These are phyloP conservation scores for Drosophila kepulauana DNA, from an alignment of 1,140 invertebrate genomes.

Conservation along the genomic window DNA sequence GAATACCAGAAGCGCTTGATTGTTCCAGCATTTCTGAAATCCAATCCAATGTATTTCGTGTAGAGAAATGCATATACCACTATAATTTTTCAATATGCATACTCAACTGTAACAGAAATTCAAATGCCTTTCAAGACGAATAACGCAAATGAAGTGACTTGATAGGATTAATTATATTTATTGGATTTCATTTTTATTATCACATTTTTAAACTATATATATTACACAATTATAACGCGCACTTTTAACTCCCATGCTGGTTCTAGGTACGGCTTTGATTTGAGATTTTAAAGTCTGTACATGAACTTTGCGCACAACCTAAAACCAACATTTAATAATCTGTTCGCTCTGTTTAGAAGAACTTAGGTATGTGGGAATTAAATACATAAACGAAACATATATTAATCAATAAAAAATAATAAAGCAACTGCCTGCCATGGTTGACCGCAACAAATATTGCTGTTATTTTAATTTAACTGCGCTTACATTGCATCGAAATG, in stretches of 20 bases:
- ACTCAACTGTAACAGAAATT: too few relatives aligned
- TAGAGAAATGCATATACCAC: conserved; percentile 34
- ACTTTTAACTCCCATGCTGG: conserved; percentile 12
- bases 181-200: conserved; percentile 37
- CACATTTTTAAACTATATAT: conserved; percentile 67
- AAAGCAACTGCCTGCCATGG: conserved; percentile 35
- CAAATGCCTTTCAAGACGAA: neutral
- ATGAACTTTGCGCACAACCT: conserved; percentile 10
- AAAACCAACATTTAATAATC: conserved; percentile 6
- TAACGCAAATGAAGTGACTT: neutral
- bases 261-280: conserved; percentile 21
- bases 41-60: conserved; percentile 83
- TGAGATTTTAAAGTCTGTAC: conserved; percentile 28
- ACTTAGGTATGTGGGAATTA: conserved; percentile 11
- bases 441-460: conserved; percentile 29
- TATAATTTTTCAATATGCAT: neutral
- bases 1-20: conserved; percentile 72
- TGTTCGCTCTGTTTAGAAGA: conserved; percentile 11
- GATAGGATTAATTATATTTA: conserved; percentile 15
- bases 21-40: conserved; percentile 56
- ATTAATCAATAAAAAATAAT: conserved; percentile 24
- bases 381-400: conserved; percentile 37
- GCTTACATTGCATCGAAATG: conserved; percentile 92
- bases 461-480: neutral
- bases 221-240: conserved; percentile 42